Conservation (phyloP, 2,797 vertebrate genomes). For the Intellagama lesueurii region DNA sequence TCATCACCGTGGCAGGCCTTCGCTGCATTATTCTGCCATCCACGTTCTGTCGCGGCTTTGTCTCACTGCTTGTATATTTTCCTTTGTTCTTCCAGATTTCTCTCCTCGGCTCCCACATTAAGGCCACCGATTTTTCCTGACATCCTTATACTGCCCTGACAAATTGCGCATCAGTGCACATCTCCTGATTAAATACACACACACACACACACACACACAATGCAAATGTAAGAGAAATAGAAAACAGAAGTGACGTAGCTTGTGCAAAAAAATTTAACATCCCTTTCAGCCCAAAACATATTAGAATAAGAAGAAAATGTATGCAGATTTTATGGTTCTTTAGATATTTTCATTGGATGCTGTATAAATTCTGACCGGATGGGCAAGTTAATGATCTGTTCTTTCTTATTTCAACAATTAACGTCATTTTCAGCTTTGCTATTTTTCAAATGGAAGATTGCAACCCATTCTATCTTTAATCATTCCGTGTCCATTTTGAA, state of each 20-base stretch:
- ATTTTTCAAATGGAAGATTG: background rate
- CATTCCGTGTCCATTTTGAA: background rate
- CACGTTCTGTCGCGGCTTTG: constrained; percentile 48
- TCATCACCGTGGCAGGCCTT: constrained; percentile 59
- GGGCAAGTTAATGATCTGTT: background rate
- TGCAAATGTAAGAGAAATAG: background rate
- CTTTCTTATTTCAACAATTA: background rate
- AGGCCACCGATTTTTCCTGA: too few relatives aligned
- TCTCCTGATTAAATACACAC: background rate
- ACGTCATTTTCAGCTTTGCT: background rate
- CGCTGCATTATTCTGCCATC: constrained; percentile 58
- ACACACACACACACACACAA: too few relatives aligned
- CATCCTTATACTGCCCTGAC: background rate
- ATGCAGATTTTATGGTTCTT: background rate
- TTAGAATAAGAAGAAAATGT: background rate
- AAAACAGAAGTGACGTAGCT: too few relatives aligned
- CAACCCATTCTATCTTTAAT: background rate
- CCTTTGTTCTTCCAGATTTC: constrained; percentile 57
- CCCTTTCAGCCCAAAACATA: background rate
- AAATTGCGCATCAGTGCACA: background rate
- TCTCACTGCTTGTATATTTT: background rate
- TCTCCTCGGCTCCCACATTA: background rate
- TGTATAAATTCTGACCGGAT: background rate
- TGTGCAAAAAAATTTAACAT: background rate
- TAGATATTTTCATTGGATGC: background rate